A percentile compares a stretch with the other conserved stretches of the same genome.
These are phyloP conservation scores for Acanthiza pusilla DNA, from an alignment of 2,797 vertebrate species.

Conservation along the genomic window DNA sequence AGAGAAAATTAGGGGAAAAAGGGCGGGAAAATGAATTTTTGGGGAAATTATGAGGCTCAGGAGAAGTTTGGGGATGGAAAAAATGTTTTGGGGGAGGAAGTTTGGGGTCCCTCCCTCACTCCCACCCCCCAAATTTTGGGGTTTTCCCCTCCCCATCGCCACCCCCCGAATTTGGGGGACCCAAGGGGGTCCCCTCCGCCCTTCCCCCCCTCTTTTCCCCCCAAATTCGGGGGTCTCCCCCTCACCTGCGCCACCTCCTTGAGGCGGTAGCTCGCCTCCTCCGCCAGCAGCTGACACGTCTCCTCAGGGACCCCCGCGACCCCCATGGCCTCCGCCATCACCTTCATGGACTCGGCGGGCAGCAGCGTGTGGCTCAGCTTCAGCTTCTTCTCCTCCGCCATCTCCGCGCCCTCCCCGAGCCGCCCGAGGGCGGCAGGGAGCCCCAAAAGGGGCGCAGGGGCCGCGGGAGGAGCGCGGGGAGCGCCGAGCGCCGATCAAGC, in stretches of 20 bases:
- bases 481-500: rapidly evolving
- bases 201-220: not conserved
- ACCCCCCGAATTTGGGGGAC: not conserved
- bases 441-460: not conserved
- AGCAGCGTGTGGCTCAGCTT: conserved; percentile 84
- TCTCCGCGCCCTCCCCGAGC: not conserved
- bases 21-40: too few species aligned
- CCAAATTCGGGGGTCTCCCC: not conserved
- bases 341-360: conserved; percentile 91
- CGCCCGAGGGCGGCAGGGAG: not conserved
- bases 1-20: too few species aligned
- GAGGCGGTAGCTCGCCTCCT: not conserved
- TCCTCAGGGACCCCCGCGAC: conserved; percentile 90
- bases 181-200: too few species aligned
- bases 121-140: too few species aligned
- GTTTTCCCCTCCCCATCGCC: not conserved
- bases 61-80: too few species aligned
- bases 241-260: not conserved
- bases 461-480: not conserved
- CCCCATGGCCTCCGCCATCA: conserved; percentile 79
- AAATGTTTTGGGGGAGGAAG: too few species aligned
- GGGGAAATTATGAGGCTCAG: too few species aligned
- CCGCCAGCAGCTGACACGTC: conserved; percentile 78
- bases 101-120: not conserved
- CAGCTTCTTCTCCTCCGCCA: conserved; percentile 40